Base-by-base conservation (phyloP, 2,113 vertebrate genomes). In the Eptesicus fuscus region DNA sequence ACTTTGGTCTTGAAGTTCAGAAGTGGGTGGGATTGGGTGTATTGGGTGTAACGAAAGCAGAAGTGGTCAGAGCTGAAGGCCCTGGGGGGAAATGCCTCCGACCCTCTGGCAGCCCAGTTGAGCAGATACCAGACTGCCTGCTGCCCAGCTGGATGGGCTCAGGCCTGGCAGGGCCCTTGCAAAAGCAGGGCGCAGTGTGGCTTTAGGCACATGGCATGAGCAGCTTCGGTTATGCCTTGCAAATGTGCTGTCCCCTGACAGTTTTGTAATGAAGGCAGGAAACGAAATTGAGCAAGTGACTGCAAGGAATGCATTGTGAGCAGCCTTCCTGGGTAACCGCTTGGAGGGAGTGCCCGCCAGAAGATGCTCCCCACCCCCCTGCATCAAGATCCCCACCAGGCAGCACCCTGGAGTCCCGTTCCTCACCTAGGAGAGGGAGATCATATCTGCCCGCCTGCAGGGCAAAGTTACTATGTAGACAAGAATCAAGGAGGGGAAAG, bases 191-290 rank as follows among this genome's bases (percentile, higher is more conserved):
- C 65, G 67, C 40, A 4, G 14, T 8, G 44, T 2, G 9, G 70
- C 79, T 84, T 42, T 12, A 0, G 20, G 53, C 59, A 3, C 9
- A 44, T 1, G 0, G 61, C 40, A 20, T n/a, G 74, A n/a, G 59
- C 28, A n/a, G 47, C 74, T 91, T 88, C 16, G 0, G 83, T 74
- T 56, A 35, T 2, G 2, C 67, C 37, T 7, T 3, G 35, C 73
- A 14, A 40, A n/a, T 2, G 0, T 4, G 0, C 53, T 3, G 28
- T 18, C 73, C n/a, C 53, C n/a, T 10, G 28, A 56, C 6, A 1
- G 44, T 96, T 78, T 88, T 73, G 93, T 44, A 87, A 96, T 1
- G 2, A 14, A 87, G 69, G 49, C 94, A 93, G 96, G 94, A 97
- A 97, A 14, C 7, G 30, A 30, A 40, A 83, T 95, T 91, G 83